A percentile compares a stretch with the other conserved stretches of the same genome.
phyloP scores from a whole-genome alignment of 2,113 vertebrate species.

The Urocitellus parryii region DNA sequence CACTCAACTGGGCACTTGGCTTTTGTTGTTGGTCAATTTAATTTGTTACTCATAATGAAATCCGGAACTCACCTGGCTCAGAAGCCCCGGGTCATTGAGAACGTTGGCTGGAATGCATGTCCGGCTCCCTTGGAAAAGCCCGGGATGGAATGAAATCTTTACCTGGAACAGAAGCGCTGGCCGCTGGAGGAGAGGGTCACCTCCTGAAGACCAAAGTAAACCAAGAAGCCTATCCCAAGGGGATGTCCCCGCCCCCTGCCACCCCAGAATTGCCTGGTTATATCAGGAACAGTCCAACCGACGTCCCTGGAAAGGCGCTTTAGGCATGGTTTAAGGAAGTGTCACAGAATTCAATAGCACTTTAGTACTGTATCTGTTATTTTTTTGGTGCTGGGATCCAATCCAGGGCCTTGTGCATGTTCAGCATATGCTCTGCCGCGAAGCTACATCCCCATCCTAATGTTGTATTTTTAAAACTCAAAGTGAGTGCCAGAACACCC shows the following conservation, averaged over 20 bases:
- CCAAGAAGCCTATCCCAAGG: background rate
- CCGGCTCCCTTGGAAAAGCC: background rate
- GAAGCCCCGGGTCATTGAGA: background rate
- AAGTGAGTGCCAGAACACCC: too few relatives aligned
- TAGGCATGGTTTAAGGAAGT: background rate
- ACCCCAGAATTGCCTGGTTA: background rate
- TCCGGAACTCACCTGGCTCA: slow-evolving; percentile 54
- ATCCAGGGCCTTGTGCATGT: too few relatives aligned
- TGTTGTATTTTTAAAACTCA: background rate
- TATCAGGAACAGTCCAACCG: background rate
- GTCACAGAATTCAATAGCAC: background rate
- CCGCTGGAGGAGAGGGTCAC: too few relatives aligned
- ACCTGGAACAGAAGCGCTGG: background rate
- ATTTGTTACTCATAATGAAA: slow-evolving; percentile 78
- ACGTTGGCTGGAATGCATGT: background rate
- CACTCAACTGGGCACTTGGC: slow-evolving; percentile 67
- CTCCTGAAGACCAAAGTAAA: background rate
- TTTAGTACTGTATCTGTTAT: too few relatives aligned
- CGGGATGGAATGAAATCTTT: background rate
- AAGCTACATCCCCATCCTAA: background rate
- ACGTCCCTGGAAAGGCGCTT: background rate
- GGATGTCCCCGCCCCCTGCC: too few relatives aligned
- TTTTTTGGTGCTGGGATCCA: background rate
- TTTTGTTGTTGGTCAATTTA: slow-evolving; percentile 80
- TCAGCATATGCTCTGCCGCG: background rate